Evolutionary conservation across 1,140 invertebrate genomes (phyloP), one percentile per base, ranked within the genome.

Genomic region (Octopus bimaculoides): DNA sequence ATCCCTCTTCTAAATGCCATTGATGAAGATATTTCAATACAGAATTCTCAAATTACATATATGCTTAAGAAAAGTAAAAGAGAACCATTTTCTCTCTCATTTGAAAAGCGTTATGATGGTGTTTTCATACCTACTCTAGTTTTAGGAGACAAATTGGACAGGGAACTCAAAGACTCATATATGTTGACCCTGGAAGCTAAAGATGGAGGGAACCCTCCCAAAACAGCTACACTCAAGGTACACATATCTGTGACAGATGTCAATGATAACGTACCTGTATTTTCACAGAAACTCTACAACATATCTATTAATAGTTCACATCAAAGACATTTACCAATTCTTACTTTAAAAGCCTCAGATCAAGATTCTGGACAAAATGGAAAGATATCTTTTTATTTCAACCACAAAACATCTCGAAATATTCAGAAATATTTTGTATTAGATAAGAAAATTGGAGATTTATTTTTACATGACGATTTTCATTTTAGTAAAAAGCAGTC

Each of bases 401-500:
- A 80, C 79, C 92, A 94, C 4, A 96, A 96, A 12, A 98, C 98
- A 89, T 95, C 76, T 95, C 97, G 90, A 97, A 97, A 90, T 91
- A 95, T 56, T 91, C 98, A 79, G 95, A 96, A 86, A 81, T 81
- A 90, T 91, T 98, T 80, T 94, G 96, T 52, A 96, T 98, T 88
- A 93, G 95, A 85, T 95, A 10, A 77, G 66, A 77, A 54, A 77
- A 83, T 82, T 75, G 85, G 85, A 53, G 81, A 82, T 17, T 26
- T 86, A 0, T 79, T 75, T 77, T 74, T 85, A 55, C 75, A 75
- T 2, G 77, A 80, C 0, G 69, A 82, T 76, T 54, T 84, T 26
- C 79, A 80, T 17, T 85, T 82, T 79, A 77, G 77, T 77, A 81
- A 81, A 41, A 81, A 78, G 41, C 61, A 83, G 52, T 54, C 77